Evolutionary conservation across 2,113 vertebrate genomes (phyloP).

Genomic region (Malurus cyaneus): DNA sequence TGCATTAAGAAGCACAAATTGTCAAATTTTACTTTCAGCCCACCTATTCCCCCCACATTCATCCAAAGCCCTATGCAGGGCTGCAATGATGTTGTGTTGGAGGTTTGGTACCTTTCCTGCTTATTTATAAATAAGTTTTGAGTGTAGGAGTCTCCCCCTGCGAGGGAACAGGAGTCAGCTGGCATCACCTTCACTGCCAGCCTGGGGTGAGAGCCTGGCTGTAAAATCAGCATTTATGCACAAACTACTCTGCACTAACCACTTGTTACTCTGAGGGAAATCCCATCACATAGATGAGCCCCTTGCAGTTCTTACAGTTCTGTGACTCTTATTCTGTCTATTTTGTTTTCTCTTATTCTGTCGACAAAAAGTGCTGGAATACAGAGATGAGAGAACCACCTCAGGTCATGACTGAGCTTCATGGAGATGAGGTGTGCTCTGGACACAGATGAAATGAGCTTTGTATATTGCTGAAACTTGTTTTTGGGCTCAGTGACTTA

Average conservation of each 20-base stretch:
- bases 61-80: not conserved
- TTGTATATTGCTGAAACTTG: not conserved
- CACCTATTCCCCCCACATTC: fast-evolving
- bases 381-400: not conserved
- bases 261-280: not conserved
- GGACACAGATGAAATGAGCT: not conserved
- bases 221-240: not conserved
- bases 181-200: not conserved
- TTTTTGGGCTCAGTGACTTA: conserved; percentile 7
- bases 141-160: not conserved
- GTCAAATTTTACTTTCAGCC: fast-evolving
- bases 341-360: not conserved
- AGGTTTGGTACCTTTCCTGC: not conserved
- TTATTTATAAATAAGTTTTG: not conserved
- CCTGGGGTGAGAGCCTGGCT: not conserved
- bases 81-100: not conserved
- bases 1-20: not conserved
- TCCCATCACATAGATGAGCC: not conserved
- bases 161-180: too few species aligned
- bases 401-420: not conserved
- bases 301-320: not conserved
- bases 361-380: not conserved
- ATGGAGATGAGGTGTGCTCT: not conserved
- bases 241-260: not conserved
- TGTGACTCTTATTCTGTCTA: not conserved